These are phyloP conservation scores for Panagrolaimus sp. DNA, from an alignment of 1,140 invertebrate genomes.

Conservation along the genomic window DNA sequence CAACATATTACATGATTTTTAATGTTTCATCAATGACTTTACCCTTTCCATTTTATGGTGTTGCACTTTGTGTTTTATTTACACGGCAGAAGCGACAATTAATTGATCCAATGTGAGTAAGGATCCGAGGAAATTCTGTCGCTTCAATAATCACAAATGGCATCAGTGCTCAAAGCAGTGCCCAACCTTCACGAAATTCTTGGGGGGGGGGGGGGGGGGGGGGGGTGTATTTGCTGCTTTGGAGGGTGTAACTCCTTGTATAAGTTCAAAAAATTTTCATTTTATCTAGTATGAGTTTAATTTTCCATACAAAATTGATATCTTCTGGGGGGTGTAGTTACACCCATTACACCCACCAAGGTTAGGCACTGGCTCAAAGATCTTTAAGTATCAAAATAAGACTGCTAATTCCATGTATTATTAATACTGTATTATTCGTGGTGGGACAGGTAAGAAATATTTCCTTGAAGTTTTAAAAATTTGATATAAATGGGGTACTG, in stretches of 20 bases:
- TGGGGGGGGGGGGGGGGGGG: too few species aligned
- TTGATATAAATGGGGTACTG: too few species aligned
- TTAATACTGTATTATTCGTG: constrained; percentile 43
- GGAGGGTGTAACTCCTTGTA: too few species aligned
- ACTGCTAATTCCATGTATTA: constrained; percentile 40
- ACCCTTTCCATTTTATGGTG: constrained; percentile 40
- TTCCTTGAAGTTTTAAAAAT: too few species aligned
- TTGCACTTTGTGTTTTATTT: constrained; percentile 33
- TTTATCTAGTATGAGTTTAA: too few species aligned
- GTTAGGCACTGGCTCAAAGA: too few species aligned
- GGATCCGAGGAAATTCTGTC: constrained; percentile 18
- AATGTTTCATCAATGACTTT: constrained; percentile 40
- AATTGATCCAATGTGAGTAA: constrained; percentile 16
- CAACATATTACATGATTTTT: constrained; percentile 38
- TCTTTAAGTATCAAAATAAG: constrained; percentile 42
- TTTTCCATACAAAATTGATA: too few species aligned
- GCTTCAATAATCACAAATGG: constrained; percentile 31
- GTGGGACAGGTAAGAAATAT: constrained; percentile 26
- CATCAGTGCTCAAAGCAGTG: constrained; percentile 26
- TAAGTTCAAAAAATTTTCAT: too few species aligned
- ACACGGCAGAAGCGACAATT: constrained; percentile 32
- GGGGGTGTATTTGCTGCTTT: too few species aligned
- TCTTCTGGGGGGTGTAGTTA: too few species aligned
- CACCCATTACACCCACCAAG: too few species aligned
- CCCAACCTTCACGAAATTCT: too few species aligned